phyloP scores from a whole-genome alignment of 2,797 vertebrate genomes.

The Acipenser transmontanus region DNA sequence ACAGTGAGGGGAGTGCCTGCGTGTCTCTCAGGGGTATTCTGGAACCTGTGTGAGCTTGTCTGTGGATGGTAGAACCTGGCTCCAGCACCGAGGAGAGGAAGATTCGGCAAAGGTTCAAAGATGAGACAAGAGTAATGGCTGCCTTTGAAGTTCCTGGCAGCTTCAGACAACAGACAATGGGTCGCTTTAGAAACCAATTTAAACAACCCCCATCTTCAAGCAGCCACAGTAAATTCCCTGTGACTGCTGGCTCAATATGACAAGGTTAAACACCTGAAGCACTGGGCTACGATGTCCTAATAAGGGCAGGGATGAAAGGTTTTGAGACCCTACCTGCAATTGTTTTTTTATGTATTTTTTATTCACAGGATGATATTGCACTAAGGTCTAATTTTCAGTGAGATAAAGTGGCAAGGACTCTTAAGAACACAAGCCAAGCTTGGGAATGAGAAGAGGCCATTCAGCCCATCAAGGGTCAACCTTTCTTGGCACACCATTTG shows the following conservation, averaged over 20 bases:
- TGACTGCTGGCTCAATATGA: conserved; percentile 57
- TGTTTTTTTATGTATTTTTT: neutral
- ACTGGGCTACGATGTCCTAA: conserved; percentile 26
- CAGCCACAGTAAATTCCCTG: conserved; percentile 18
- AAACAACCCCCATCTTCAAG: conserved; percentile 1
- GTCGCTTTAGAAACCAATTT: conserved; percentile 38
- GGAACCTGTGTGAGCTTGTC: no score
- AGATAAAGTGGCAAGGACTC: no score
- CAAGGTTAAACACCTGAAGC: conserved; percentile 54
- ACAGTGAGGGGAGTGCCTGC: no score
- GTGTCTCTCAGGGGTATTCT: no score
- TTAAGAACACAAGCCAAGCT: no score
- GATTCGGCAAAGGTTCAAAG: conserved; percentile 50
- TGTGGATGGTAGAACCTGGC: neutral
- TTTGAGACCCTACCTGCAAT: conserved; percentile 21
- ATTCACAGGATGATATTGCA: neutral
- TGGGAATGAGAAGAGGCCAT: no score
- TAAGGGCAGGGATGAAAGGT: conserved; percentile 35
- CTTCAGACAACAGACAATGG: conserved; percentile 58
- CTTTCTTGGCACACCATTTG: no score
- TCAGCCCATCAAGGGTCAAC: no score
- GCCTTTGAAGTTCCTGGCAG: conserved; percentile 63
- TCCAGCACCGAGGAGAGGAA: conserved; percentile 23
- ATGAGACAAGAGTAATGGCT: conserved; percentile 34
- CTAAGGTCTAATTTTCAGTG: no score